Conservation (phyloP, 2,113 vertebrate genomes). For the Labeo catla region DNA sequence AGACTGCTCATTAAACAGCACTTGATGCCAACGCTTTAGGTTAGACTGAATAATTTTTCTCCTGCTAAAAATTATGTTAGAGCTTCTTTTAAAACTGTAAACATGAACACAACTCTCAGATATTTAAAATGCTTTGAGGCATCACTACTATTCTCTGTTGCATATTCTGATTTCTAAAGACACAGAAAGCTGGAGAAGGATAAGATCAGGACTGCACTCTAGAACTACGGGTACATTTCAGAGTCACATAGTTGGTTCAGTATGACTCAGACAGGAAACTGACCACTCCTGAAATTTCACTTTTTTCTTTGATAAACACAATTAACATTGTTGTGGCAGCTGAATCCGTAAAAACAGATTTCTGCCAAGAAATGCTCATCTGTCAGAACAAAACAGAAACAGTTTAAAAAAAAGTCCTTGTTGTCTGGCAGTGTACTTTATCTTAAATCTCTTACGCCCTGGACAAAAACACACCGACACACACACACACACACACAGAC, state of each 20-base stretch:
- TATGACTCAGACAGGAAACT: background rate
- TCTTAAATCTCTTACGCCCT: background rate
- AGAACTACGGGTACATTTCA: background rate
- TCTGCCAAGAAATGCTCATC: background rate
- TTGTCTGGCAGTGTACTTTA: background rate
- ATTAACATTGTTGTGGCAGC: background rate
- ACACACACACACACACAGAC: background rate
- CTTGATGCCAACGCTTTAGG: background rate
- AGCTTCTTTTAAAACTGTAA: background rate
- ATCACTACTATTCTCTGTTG: background rate
- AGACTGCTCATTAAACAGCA: background rate
- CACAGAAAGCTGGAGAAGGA: slow-evolving; percentile 44
- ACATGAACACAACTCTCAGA: background rate
- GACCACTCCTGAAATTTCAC: background rate
- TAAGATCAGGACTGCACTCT: background rate
- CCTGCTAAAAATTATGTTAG: background rate
- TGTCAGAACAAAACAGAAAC: background rate
- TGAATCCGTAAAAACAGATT: background rate
- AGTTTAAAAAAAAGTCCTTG: background rate
- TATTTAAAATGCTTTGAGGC: background rate
- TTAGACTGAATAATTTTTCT: background rate
- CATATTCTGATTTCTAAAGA: slow-evolving; percentile 40
- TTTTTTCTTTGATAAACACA: background rate
- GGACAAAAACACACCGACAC: background rate
- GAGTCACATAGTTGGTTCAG: background rate